phyloP scores from a whole-genome alignment of 2,113 vertebrate genomes.

The Rostratula benghalensis region DNA sequence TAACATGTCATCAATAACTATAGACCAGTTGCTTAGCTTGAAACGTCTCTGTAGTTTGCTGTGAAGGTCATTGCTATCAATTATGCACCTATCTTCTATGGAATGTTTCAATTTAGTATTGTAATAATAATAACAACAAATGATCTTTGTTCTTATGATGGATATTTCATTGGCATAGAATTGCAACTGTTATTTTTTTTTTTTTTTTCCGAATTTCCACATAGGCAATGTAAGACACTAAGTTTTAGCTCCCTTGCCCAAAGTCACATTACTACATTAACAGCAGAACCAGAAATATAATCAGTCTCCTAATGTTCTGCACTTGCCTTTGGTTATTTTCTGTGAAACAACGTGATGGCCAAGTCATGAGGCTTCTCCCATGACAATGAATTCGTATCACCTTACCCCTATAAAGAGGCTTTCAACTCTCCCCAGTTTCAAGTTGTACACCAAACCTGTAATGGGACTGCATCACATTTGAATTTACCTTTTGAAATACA shows the following conservation, averaged over 20 bases:
- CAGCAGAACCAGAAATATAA: slow-evolving; percentile 6
- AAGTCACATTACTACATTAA: not conserved
- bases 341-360: not conserved
- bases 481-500: slow-evolving; percentile 54
- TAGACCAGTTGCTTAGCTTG: slow-evolving; percentile 75
- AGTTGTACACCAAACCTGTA: not conserved
- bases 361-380: rapidly evolving
- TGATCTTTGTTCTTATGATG: not conserved
- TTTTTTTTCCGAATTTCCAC: not conserved
- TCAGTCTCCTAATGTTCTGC: slow-evolving; percentile 9
- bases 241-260: not conserved
- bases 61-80: slow-evolving; percentile 68
- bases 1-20: slow-evolving; percentile 77
- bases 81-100: slow-evolving; percentile 61
- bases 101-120: slow-evolving; percentile 36
- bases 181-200: not conserved
- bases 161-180: not conserved
- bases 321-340: slow-evolving; percentile 32
- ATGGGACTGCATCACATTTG: not conserved
- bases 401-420: not conserved
- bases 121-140: slow-evolving; percentile 36
- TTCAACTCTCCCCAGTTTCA: slow-evolving; percentile 4
- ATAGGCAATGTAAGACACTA: not conserved
- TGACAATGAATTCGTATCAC: not conserved
- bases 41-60: slow-evolving; percentile 66